Evolutionary conservation across 2,888 invertebrate species (phyloP).

Genomic region (Diarsia brunnea): DNA sequence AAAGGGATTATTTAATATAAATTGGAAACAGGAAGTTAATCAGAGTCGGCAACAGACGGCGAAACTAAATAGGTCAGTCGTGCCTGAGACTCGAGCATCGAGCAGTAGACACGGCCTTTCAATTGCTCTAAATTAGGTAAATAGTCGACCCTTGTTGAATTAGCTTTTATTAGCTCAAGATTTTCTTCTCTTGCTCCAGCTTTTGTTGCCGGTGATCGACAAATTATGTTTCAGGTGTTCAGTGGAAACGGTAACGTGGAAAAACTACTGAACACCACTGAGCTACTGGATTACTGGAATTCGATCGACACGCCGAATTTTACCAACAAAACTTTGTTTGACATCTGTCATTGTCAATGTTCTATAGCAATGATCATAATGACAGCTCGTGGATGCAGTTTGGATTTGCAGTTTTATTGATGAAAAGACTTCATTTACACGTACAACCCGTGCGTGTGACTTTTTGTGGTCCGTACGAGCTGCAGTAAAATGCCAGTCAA

Average conservation of each 20-base stretch:
- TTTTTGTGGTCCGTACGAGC: too few relatives aligned
- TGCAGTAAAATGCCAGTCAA: too few relatives aligned
- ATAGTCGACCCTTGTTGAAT: conserved; percentile 78
- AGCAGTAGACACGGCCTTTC: conserved; percentile 74
- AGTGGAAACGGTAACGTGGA: neutral
- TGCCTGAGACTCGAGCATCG: conserved; percentile 52
- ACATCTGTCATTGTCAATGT: too few relatives aligned
- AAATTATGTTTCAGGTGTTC: conserved; percentile 25
- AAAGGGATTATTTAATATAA: conserved; percentile 84
- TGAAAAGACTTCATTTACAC: too few relatives aligned
- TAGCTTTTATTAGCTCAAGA: conserved; percentile 77
- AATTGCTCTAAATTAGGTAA: conserved; percentile 85
- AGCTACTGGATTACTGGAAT: too few relatives aligned
- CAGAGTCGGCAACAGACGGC: conserved; percentile 82
- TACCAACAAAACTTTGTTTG: too few relatives aligned
- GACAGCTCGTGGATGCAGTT: too few relatives aligned
- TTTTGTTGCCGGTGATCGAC: conserved; percentile 40
- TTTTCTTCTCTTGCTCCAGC: conserved; percentile 62
- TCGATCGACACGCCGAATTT: too few relatives aligned
- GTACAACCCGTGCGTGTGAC: too few relatives aligned
- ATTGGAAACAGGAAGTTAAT: conserved; percentile 88
- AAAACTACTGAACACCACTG: too few relatives aligned
- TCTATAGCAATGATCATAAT: too few relatives aligned
- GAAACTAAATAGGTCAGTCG: conserved; percentile 81
- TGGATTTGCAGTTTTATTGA: too few relatives aligned